phyloP scores from a whole-genome alignment of 2,113 vertebrate genomes.

The Chloebia gouldiae region DNA sequence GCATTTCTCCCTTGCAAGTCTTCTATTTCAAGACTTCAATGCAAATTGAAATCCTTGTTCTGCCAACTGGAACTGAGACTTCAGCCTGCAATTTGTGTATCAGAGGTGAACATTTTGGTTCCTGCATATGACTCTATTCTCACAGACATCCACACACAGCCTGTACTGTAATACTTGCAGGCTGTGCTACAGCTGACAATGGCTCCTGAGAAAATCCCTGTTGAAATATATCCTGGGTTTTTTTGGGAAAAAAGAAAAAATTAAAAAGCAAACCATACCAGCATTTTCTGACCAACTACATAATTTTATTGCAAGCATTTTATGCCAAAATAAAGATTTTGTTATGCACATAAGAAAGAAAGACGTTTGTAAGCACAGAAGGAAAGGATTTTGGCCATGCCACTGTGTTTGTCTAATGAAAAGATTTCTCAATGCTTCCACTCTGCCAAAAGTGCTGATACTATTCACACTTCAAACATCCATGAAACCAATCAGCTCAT shows the following conservation, averaged over 20 bases:
- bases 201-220: background rate
- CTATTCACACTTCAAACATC: background rate
- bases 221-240: background rate
- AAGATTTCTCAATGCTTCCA: background rate
- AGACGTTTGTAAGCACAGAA: background rate
- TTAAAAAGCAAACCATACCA: background rate
- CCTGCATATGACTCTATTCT: background rate
- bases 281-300: background rate
- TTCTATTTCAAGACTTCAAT: background rate
- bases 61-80: background rate
- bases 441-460: background rate
- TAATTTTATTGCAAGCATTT: background rate
- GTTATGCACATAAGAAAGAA: background rate
- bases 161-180: background rate
- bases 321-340: background rate
- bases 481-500: background rate
- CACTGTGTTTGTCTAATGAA: background rate
- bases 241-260: fast-evolving
- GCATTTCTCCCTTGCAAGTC: background rate
- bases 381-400: background rate
- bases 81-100: background rate
- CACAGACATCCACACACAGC: background rate
- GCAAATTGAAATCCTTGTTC: background rate
- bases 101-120: background rate
- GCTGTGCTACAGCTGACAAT: background rate